Percentiles rank a stretch among this genome's conserved stretches.
phyloP scores from a whole-genome alignment of 23 tunicate genomes.

The Corella eumyota region DNA sequence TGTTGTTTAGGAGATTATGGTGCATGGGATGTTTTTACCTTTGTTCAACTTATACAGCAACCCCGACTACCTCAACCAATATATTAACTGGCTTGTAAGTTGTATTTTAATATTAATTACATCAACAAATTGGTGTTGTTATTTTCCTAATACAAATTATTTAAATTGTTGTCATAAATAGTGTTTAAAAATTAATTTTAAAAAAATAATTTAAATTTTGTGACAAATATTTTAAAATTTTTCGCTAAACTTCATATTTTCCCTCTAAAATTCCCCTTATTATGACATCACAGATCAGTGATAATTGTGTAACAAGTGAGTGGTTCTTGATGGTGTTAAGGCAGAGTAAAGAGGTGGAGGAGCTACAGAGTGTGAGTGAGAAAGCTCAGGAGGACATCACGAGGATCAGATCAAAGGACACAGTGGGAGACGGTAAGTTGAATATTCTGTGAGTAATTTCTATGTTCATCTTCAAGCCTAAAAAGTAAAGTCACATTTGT shows the following conservation, averaged over 20 bases:
- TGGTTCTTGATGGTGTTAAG: conserved; percentile 67
- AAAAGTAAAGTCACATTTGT: too few species aligned
- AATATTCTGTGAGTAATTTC: too few species aligned
- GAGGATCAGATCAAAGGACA: conserved; percentile 53
- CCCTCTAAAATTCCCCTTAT: too few species aligned
- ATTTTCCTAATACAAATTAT: too few species aligned
- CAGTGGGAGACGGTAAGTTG: conserved; percentile 77
- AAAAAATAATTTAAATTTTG: background rate
- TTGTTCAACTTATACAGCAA: conserved; percentile 61
- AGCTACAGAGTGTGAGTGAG: conserved; percentile 57
- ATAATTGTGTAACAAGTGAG: conserved; percentile 75
- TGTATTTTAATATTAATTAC: background rate
- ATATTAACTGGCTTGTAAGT: conserved; percentile 69
- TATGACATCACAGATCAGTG: conserved; percentile 63
- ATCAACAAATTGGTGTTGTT: too few species aligned
- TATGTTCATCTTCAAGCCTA: background rate
- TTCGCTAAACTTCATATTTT: too few species aligned
- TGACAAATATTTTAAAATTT: too few species aligned
- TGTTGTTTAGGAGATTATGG: conserved; percentile 65
- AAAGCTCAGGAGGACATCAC: conserved; percentile 80
- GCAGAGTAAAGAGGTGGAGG: conserved; percentile 43
- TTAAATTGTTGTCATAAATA: background rate
- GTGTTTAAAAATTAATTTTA: background rate
- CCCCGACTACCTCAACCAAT: conserved; percentile 92
- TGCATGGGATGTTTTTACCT: conserved; percentile 72